Percentiles rank a stretch among this genome's conserved stretches.
Evolutionary conservation across 2,113 vertebrate species (phyloP).

Genomic region (Aspiorhynchus laticeps): DNA sequence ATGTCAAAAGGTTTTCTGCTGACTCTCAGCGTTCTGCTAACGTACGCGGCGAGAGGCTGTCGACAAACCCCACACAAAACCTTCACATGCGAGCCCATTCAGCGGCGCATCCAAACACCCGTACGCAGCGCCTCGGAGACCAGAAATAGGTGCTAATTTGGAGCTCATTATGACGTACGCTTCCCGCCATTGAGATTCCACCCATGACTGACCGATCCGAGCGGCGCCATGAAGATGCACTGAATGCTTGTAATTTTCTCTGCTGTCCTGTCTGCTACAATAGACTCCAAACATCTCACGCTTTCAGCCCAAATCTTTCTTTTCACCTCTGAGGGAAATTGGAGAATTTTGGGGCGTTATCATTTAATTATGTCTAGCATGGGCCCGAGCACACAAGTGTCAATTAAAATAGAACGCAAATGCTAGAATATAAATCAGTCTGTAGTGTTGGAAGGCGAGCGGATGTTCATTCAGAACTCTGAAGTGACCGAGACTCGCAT

Average conservation of each 20-base stretch:
- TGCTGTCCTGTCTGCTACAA: constrained; percentile 11
- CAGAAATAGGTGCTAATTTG: constrained; percentile 47
- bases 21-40: constrained; percentile 54
- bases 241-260: constrained; percentile 46
- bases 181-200: not conserved
- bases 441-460: not conserved
- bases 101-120: constrained; percentile 19
- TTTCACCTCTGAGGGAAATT: constrained; percentile 36
- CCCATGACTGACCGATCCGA: constrained; percentile 28
- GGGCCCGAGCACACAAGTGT: not conserved
- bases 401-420: constrained; percentile 18
- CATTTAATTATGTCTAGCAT: constrained; percentile 33
- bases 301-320: constrained; percentile 26
- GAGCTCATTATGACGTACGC: constrained; percentile 43
- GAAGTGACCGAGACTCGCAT: not conserved
- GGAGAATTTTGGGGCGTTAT: constrained; percentile 41
- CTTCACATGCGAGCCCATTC: constrained; percentile 29
- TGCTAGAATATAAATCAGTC: constrained; percentile 24
- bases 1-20: constrained; percentile 61
- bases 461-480: not conserved
- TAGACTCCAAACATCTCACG: constrained; percentile 16
- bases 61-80: constrained; percentile 28
- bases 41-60: constrained; percentile 29
- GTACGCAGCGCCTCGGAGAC: constrained; percentile 3
- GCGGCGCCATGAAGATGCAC: constrained; percentile 15